Conservation (phyloP, 2,113 vertebrate species). For the Recurvirostra avosetta region DNA sequence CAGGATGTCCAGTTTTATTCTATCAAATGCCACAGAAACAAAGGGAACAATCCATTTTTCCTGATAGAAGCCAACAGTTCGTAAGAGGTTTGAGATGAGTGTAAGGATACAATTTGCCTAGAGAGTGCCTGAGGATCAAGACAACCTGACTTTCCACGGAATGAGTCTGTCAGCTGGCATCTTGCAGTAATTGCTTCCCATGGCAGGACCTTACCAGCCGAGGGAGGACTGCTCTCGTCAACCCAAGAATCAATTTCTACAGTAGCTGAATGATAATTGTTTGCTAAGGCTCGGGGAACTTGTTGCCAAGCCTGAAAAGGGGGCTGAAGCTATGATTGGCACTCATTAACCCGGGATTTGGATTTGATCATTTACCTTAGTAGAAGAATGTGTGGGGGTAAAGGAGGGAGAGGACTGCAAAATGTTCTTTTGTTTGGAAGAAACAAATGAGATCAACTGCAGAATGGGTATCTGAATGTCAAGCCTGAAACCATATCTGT, state of each 20-base stretch:
- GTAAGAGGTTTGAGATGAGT: conserved; percentile 93
- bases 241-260: conserved; percentile 90
- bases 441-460: conserved; percentile 56
- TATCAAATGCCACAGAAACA: conserved; percentile 83
- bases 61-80: conserved; percentile 90
- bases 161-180: conserved; percentile 96
- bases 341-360: conserved; percentile 85
- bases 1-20: conserved; percentile 79
- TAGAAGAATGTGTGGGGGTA: conserved; percentile 13
- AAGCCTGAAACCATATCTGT: conserved; percentile 30
- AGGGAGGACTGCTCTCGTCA: conserved; percentile 81
- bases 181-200: conserved; percentile 97
- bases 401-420: conserved; percentile 9
- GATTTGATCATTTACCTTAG: conserved; percentile 64
- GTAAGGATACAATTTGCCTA: conserved; percentile 96
- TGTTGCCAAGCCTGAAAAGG: conserved; percentile 83
- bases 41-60: conserved; percentile 88
- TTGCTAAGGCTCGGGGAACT: conserved; percentile 83
- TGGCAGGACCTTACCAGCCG: conserved; percentile 90
- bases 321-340: conserved; percentile 86
- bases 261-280: conserved; percentile 89
- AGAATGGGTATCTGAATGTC: conserved; percentile 11
- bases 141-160: conserved; percentile 86
- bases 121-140: conserved; percentile 93
- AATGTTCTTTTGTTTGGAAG: conserved; percentile 61